Evolutionary conservation across 2,797 vertebrate species (phyloP).

Genomic region (Crossoptilon crossoptilon): DNA sequence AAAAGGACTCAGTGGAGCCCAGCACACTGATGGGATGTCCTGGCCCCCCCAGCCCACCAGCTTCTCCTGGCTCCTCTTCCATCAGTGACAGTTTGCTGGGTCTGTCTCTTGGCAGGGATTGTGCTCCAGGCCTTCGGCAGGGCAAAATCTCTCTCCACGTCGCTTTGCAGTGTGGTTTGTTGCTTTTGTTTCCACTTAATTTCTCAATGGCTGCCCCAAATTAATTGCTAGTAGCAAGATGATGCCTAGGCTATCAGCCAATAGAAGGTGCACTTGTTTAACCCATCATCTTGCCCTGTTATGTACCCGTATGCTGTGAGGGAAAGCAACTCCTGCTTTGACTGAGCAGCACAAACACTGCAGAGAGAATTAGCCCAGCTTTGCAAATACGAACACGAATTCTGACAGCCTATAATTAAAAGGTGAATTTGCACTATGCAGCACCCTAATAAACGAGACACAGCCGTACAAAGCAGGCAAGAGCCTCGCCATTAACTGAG

Average conservation of each 20-base stretch:
- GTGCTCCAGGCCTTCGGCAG: fast-evolving
- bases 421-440: not conserved
- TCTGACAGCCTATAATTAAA: not conserved
- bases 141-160: fast-evolving
- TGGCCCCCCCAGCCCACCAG: slow-evolving; percentile 3
- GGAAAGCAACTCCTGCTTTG: not conserved
- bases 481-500: fast-evolving
- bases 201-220: not conserved
- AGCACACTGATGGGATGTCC: not conserved
- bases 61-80: slow-evolving; percentile 1
- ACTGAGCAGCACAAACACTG: not conserved
- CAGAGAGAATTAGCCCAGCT: not conserved
- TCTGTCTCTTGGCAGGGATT: not conserved
- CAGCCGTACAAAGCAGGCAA: not conserved
- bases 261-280: not conserved
- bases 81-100: not conserved
- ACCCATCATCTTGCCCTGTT: not conserved
- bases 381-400: not conserved
- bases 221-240: not conserved
- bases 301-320: fast-evolving
- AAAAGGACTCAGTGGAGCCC: slow-evolving; percentile 1
- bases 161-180: not conserved
- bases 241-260: not conserved
- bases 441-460: not conserved
- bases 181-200: not conserved